A percentile compares a stretch with the other conserved stretches of the same genome.
Conservation (phyloP, 2,797 vertebrate species). For the Gadopsis bispinosus region DNA sequence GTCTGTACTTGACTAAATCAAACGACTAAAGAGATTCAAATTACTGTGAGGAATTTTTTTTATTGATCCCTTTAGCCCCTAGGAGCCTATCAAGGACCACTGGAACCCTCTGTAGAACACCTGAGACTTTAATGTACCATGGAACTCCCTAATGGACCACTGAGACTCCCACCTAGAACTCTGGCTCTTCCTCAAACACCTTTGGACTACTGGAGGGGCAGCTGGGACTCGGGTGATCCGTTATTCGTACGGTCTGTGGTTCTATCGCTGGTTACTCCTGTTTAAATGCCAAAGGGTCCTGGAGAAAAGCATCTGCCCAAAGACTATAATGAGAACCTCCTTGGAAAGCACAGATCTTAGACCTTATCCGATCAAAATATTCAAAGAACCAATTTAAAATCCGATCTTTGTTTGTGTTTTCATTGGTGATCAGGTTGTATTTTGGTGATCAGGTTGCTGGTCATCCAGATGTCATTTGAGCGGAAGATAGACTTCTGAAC, state of each 20-base stretch:
- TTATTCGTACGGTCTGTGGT: too few species aligned
- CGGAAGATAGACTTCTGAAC: background rate
- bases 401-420: background rate
- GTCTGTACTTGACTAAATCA: background rate
- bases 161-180: background rate
- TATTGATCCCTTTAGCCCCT: background rate
- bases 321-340: background rate
- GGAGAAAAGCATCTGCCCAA: background rate
- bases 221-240: background rate
- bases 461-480: background rate
- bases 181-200: too few species aligned
- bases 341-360: too few species aligned
- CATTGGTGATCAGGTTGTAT: too few species aligned
- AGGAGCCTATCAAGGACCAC: too few species aligned
- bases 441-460: background rate
- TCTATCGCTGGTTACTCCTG: too few species aligned
- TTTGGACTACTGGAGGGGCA: background rate
- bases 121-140: background rate
- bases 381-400: too few species aligned
- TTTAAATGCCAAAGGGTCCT: background rate
- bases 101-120: background rate
- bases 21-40: background rate
- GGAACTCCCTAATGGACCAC: background rate
- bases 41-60: background rate
- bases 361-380: too few species aligned